Conservation (phyloP, 1,140 invertebrate species). For the Brachionus koreanus region DNA sequence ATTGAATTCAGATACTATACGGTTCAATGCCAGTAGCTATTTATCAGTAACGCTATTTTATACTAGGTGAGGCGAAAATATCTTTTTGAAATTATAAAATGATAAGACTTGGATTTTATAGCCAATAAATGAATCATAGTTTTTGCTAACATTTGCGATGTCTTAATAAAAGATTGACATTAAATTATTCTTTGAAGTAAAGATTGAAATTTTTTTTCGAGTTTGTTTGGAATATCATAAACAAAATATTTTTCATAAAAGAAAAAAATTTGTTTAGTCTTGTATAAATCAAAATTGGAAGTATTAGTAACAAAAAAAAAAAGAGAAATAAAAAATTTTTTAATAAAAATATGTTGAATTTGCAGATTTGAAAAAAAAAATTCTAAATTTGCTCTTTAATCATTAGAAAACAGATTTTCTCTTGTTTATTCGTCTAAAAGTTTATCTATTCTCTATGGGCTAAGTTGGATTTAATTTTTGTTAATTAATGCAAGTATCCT, state of each 20-base stretch:
- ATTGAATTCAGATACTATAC: neutral
- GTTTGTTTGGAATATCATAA: conserved; percentile 4
- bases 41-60: neutral
- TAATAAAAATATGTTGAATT: neutral
- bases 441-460: neutral
- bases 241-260: neutral
- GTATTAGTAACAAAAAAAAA: neutral
- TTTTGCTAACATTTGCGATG: neutral
- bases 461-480: neutral
- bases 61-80: neutral
- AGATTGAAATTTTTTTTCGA: neutral
- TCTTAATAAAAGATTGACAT: neutral
- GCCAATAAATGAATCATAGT: neutral
- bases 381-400: neutral
- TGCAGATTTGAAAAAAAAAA: neutral
- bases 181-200: neutral
- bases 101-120: neutral
- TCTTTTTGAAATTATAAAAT: neutral
- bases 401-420: neutral
- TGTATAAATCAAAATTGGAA: neutral
- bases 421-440: neutral
- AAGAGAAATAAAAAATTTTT: neutral
- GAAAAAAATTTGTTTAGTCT: neutral
- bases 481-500: neutral
- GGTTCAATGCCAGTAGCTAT: neutral